Percentiles rank a stretch among this genome's conserved stretches.
Evolutionary conservation across 1,140 invertebrate genomes (phyloP).

Genomic region (Bilobella aurantiaca): DNA sequence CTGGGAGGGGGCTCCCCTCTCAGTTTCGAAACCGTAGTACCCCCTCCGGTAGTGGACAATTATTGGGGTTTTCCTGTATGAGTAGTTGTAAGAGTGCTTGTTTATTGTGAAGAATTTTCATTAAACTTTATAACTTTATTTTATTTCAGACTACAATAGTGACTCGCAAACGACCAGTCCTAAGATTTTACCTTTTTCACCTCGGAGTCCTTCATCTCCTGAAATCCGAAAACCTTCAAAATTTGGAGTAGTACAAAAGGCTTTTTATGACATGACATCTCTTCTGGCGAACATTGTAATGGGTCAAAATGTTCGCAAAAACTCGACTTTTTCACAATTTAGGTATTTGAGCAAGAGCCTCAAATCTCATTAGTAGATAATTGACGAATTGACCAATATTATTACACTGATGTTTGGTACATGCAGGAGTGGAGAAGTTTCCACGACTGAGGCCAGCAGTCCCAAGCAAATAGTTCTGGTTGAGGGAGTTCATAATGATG

Average conservation of each 20-base stretch:
- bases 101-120: too few relatives aligned
- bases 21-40: too few relatives aligned
- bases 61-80: too few relatives aligned
- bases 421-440: conserved; percentile 8
- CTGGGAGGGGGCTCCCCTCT: too few relatives aligned
- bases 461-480: conserved; percentile 25
- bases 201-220: neutral
- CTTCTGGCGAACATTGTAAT: conserved; percentile 76
- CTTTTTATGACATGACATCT: conserved; percentile 80
- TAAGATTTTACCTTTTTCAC: conserved; percentile 9
- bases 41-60: too few relatives aligned
- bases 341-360: too few relatives aligned
- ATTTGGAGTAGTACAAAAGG: conserved; percentile 61
- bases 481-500: conserved; percentile 29
- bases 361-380: too few relatives aligned
- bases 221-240: conserved; percentile 23
- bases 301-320: conserved; percentile 71
- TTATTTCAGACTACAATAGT: conserved; percentile 17
- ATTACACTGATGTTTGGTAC: neutral
- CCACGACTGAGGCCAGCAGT: conserved; percentile 13
- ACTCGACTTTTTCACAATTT: conserved; percentile 44
- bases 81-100: too few relatives aligned
- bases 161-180: conserved; percentile 7
- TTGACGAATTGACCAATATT: neutral
- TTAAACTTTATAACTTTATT: neutral